Evolutionary conservation across 1,140 invertebrate genomes (phyloP).

Genomic region (Triops cancriformis): DNA sequence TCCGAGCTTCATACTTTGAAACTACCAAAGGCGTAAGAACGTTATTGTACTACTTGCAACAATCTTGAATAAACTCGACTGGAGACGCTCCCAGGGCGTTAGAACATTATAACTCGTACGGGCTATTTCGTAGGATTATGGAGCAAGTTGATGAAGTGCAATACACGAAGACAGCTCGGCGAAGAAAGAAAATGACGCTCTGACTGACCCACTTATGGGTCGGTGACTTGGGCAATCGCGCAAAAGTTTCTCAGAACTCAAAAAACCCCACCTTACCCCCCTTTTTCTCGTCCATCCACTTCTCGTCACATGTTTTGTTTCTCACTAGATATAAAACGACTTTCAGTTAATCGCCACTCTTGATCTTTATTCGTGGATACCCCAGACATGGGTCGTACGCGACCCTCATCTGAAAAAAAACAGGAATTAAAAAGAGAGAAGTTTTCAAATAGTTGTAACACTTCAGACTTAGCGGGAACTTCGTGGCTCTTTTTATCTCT

Average conservation of each 20-base stretch:
- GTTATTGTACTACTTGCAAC: too few relatives aligned
- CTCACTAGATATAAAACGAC: not conserved
- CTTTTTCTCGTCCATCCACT: not conserved
- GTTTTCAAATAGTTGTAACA: too few relatives aligned
- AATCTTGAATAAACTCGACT: too few relatives aligned
- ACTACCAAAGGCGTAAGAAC: too few relatives aligned
- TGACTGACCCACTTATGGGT: slow-evolving; percentile 5
- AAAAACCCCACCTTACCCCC: not conserved
- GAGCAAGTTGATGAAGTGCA: not conserved
- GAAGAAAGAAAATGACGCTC: not conserved
- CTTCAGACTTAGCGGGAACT: too few relatives aligned
- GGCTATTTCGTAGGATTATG: not conserved
- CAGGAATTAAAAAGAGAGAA: not conserved
- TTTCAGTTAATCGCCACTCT: too few relatives aligned
- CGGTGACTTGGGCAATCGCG: slow-evolving; percentile 8
- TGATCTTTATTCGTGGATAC: not conserved
- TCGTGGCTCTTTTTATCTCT: not conserved
- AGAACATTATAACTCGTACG: not conserved
- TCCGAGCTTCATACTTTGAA: too few relatives aligned
- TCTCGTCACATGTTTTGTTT: not conserved
- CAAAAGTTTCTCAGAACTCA: not conserved
- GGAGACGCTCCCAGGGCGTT: too few relatives aligned
- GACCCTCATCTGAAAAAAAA: not conserved
- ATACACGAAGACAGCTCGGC: not conserved
- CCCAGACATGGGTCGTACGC: too few relatives aligned